Conservation (phyloP, 1,140 invertebrate species). For the Drosophila insularis region DNA sequence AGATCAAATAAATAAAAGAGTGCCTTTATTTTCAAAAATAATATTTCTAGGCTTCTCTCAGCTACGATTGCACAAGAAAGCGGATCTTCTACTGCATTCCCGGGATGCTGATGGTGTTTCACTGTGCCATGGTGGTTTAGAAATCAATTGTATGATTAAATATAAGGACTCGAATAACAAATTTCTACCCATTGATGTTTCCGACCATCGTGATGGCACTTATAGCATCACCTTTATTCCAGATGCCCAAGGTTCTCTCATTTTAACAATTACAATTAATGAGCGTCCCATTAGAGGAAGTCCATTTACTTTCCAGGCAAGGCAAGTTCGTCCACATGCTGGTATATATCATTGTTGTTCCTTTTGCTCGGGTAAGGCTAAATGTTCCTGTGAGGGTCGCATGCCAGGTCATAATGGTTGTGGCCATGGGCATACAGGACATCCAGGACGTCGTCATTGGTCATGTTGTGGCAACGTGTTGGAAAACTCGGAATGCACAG, state of each 20-base stretch:
- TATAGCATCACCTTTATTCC: conserved; percentile 85
- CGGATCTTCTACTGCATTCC: conserved; percentile 83
- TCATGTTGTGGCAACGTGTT: conserved; percentile 89
- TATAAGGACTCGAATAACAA: conserved; percentile 80
- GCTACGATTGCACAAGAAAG: conserved; percentile 83
- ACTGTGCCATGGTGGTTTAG: conserved; percentile 84
- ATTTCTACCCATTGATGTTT: conserved; percentile 83
- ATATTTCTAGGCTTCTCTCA: conserved; percentile 60
- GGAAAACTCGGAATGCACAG: conserved; percentile 84
- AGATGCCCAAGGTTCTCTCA: conserved; percentile 84
- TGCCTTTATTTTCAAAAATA: no score
- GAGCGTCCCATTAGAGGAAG: conserved; percentile 86
- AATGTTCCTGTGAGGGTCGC: conserved; percentile 87
- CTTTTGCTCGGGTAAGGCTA: conserved; percentile 90
- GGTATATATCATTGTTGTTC: conserved; percentile 91
- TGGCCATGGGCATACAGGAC: conserved; percentile 90
- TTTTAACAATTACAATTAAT: conserved; percentile 85
- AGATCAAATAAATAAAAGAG: no score
- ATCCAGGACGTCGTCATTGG: conserved; percentile 90
- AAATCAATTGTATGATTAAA: conserved; percentile 82
- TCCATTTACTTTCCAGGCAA: conserved; percentile 85
- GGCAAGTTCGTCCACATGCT: conserved; percentile 84
- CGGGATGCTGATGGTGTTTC: conserved; percentile 84
- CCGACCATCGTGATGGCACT: conserved; percentile 85
- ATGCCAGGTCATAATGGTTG: conserved; percentile 90